Conservation (phyloP, 1,140 invertebrate genomes). For the Elysia chlorotica region DNA sequence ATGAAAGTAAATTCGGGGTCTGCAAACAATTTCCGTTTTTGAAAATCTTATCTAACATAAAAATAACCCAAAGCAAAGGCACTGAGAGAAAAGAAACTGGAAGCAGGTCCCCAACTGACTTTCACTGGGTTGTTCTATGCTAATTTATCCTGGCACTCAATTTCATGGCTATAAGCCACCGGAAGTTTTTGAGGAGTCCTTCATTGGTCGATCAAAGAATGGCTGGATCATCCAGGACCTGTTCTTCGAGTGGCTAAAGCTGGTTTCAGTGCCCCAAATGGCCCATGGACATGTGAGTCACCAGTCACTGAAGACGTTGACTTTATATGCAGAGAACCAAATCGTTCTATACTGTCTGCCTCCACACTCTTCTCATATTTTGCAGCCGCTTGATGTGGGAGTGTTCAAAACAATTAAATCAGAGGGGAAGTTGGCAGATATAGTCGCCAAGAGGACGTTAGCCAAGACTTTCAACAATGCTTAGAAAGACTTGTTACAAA, state of each 20-base stretch:
- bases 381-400: background rate
- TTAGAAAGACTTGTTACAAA: background rate
- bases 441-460: background rate
- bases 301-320: slow-evolving; percentile 6
- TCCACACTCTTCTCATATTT: slow-evolving; percentile 18
- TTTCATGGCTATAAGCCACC: background rate
- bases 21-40: no score
- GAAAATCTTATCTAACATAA: no score
- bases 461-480: background rate
- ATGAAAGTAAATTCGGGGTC: no score
- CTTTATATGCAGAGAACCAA: slow-evolving; percentile 16
- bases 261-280: background rate
- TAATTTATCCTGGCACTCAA: background rate
- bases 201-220: background rate
- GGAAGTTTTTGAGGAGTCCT: background rate
- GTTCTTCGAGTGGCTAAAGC: background rate
- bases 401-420: background rate
- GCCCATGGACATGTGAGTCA: slow-evolving; percentile 23
- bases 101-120: no score
- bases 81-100: no score
- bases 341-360: slow-evolving; percentile 22
- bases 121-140: background rate
- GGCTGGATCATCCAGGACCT: background rate
- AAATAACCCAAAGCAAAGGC: no score
- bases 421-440: background rate